A percentile compares a stretch with the other conserved stretches of the same genome.
Evolutionary conservation across 2,888 invertebrate species (phyloP).

Genomic region (Diogma glabrata): DNA sequence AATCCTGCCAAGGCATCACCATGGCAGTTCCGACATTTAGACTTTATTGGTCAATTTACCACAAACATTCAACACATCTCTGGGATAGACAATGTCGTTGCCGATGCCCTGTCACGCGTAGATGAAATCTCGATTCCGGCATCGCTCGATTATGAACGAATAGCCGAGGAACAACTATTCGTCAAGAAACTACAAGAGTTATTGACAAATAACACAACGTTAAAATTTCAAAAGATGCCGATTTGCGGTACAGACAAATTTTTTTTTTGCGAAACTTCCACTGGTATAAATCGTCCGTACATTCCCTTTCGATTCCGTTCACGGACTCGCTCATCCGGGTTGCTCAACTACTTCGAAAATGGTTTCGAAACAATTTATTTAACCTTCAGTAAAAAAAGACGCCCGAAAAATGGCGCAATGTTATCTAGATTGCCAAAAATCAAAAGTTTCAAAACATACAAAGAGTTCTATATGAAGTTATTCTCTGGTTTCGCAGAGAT

Average conservation of each 20-base stretch:
- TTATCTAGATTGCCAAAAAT: background rate
- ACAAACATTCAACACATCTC: constrained; percentile 13
- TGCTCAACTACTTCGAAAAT: background rate
- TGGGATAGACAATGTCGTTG: background rate
- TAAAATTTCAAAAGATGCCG: background rate
- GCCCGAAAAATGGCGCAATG: background rate
- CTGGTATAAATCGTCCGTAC: background rate
- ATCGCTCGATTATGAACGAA: background rate
- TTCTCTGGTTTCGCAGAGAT: background rate
- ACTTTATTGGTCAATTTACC: constrained; percentile 13
- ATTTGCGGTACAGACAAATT: too few relatives aligned
- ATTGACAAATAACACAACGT: background rate
- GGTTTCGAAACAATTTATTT: too few relatives aligned
- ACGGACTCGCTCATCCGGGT: background rate
- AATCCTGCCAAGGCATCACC: constrained; percentile 25
- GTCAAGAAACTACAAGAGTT: background rate
- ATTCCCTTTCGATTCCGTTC: background rate
- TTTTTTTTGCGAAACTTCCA: background rate
- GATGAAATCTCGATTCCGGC: background rate
- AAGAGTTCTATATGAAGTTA: background rate
- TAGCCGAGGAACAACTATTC: background rate
- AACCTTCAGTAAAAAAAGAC: too few relatives aligned
- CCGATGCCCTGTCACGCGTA: too few relatives aligned
- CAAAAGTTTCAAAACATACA: too few relatives aligned
- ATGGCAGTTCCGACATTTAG: constrained; percentile 24